Conservation (phyloP, 2,113 vertebrate species). For the Rhagologus leucostigma region DNA sequence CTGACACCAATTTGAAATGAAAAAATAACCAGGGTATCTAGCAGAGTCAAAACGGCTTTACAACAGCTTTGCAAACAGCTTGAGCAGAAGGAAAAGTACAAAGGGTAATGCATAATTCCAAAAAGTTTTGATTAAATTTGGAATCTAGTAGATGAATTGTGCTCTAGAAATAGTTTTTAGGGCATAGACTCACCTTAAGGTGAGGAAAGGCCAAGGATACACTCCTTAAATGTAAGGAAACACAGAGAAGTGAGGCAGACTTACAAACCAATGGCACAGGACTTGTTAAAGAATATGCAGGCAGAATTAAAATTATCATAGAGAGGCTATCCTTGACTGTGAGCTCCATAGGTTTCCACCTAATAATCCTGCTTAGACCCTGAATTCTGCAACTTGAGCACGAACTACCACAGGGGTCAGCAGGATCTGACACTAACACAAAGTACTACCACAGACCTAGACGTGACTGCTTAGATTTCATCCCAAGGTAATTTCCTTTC, state of each 20-base stretch:
- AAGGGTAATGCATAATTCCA: not conserved
- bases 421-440: not conserved
- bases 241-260: not conserved
- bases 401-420: not conserved
- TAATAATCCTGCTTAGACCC: not conserved
- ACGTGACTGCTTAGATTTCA: not conserved
- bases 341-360: not conserved
- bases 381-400: not conserved
- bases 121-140: not conserved
- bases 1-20: not conserved
- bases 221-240: not conserved
- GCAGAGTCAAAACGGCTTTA: not conserved
- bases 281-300: not conserved
- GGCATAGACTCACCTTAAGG: not conserved
- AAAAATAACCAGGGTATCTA: not conserved
- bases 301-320: not conserved
- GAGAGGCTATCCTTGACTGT: not conserved
- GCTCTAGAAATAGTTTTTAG: not conserved
- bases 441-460: not conserved
- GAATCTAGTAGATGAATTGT: not conserved
- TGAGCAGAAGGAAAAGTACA: not conserved
- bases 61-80: not conserved
- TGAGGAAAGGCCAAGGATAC: not conserved
- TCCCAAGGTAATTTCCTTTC: not conserved
- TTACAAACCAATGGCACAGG: not conserved